Evolutionary conservation across 2,797 vertebrate genomes (phyloP), one percentile per base, ranked within the genome.

Genomic region (Pangasius krempfi): DNA sequence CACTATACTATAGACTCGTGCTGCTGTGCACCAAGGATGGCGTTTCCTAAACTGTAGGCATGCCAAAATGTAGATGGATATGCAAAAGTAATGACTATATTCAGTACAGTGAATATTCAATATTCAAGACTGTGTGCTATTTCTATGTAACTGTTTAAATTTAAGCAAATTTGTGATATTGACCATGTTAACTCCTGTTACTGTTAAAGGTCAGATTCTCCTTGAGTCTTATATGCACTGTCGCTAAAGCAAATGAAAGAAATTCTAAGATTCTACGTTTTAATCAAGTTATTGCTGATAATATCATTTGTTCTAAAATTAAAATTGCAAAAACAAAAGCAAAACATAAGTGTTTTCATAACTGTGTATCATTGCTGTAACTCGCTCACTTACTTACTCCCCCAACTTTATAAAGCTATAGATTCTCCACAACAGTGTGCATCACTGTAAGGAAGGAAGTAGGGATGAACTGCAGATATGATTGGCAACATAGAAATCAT

Each of bases 1-100:
- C 86, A 25, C 87, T 92, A 89, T 62, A 22, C 58, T 93, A 92
- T 92, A 92, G 91, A 94, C 94, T 94, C 86, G 90, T 93, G 91
- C 92, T 93, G 93, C 92, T 89, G 91, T 92, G 93, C 91, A 86
- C 90, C 76, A 44, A 25, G 66, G 25, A 62, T 37, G 30, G 44
- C 75, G 22, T 56, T 89, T 82, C 14, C 62, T 40, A 47, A 50
- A 72, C 27, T 25, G 27, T 33, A 27, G 40, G 30, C 52, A 81
- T 58, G 47, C 27, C 75, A 78, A 54, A 78, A n/a, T 81, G 18
- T 58, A 78, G 13, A 18, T 52, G 13, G 0, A 22, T 40, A 73
- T 40, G 16, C 18, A 73, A 44, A 70, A 22, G 54, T 56, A 18
- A 56, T 56, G 56, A 58, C 20, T 22, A 66, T n/a, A 1, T 64